Evolutionary conservation across 2,797 vertebrate genomes (phyloP).

Genomic region (Iguana delicatissima): DNA sequence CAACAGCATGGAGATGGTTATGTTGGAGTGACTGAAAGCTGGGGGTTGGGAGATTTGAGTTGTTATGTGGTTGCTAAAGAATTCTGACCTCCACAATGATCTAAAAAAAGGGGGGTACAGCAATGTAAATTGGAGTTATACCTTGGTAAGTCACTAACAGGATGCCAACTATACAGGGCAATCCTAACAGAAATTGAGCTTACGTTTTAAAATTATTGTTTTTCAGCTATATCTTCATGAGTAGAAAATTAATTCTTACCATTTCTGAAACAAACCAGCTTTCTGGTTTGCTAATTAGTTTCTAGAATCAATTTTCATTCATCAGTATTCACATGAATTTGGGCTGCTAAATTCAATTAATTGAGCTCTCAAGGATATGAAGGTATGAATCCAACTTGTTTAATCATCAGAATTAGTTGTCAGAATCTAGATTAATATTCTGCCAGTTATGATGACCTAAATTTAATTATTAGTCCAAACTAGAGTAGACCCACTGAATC

Average conservation of each 20-base stretch:
- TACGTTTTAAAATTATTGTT: neutral
- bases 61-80: too few species aligned
- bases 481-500: too few species aligned
- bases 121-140: too few species aligned
- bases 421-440: neutral
- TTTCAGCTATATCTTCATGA: neutral
- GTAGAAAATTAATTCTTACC: neutral
- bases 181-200: neutral
- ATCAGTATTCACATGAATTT: slow-evolving; percentile 21
- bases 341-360: neutral
- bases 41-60: too few species aligned
- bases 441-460: neutral
- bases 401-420: neutral
- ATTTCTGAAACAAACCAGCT: neutral
- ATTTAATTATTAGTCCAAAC: too few species aligned
- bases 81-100: too few species aligned
- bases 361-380: neutral
- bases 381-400: neutral
- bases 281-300: neutral
- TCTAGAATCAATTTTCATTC: slow-evolving; percentile 17
- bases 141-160: too few species aligned
- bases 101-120: too few species aligned
- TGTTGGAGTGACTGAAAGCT: too few species aligned
- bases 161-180: too few species aligned
- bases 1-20: too few species aligned